phyloP scores from a whole-genome alignment of 2,888 invertebrate species.

The Phasia obesa region DNA sequence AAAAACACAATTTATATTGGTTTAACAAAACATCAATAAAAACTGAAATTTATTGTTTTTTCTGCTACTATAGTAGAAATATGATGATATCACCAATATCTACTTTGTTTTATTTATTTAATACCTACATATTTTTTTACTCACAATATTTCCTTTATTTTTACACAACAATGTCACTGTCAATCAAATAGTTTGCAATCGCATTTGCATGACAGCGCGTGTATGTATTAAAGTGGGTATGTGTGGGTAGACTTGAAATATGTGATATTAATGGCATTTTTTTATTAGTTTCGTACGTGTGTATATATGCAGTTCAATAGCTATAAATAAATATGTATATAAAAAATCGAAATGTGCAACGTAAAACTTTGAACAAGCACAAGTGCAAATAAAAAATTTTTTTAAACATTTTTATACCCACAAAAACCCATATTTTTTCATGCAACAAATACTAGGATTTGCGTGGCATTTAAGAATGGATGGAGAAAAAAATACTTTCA shows the following conservation, averaged over 20 bases:
- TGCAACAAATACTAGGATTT: no score
- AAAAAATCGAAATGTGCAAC: slow-evolving; percentile 15
- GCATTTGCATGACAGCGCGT: slow-evolving; percentile 37
- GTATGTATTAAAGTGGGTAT: neutral
- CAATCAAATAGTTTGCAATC: slow-evolving; percentile 76
- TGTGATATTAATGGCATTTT: slow-evolving; percentile 28
- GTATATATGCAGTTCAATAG: slow-evolving; percentile 4
- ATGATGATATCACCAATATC: slow-evolving; percentile 40
- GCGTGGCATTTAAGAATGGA: neutral
- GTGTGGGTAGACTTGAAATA: slow-evolving; percentile 12
- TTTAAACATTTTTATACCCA: neutral
- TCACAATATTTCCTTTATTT: neutral
- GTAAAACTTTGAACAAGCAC: slow-evolving; percentile 2
- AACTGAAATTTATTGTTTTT: slow-evolving; percentile 14
- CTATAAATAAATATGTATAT: neutral
- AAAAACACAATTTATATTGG: slow-evolving; percentile 18
- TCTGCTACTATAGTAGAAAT: slow-evolving; percentile 33
- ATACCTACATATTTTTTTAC: slow-evolving; percentile 1
- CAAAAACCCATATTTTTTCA: neutral
- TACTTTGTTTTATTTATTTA: slow-evolving; percentile 69
- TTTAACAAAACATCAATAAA: slow-evolving; percentile 45
- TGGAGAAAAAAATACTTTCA: neutral
- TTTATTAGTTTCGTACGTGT: slow-evolving; percentile 18
- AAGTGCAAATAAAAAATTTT: neutral
- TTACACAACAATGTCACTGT: slow-evolving; percentile 76